phyloP scores from a whole-genome alignment of 23 tunicate species.

The Aplidium turbinatum region DNA sequence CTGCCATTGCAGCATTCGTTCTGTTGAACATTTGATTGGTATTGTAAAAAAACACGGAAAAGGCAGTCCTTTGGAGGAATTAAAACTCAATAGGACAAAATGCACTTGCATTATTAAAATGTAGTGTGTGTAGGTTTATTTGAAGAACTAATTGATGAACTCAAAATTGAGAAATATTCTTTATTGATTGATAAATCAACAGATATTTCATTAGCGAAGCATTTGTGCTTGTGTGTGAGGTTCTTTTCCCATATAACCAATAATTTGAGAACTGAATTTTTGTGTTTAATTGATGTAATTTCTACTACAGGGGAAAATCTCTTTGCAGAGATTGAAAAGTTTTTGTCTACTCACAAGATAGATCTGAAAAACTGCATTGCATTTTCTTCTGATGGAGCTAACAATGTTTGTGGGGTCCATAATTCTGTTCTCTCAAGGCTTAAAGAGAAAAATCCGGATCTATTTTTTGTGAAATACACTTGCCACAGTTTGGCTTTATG shows the following conservation, averaged over 20 bases:
- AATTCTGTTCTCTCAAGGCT: slow-evolving; percentile 16
- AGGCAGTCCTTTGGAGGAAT: slow-evolving; percentile 1
- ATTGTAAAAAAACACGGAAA: slow-evolving; percentile 17
- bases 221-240: slow-evolving; percentile 11
- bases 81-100: slow-evolving; percentile 12
- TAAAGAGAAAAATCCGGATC: neutral
- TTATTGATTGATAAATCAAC: slow-evolving; percentile 21
- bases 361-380: slow-evolving; percentile 20
- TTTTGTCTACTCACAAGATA: neutral
- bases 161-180: neutral
- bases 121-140: slow-evolving; percentile 8
- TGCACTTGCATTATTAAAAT: slow-evolving; percentile 3
- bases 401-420: slow-evolving; percentile 17
- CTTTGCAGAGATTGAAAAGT: slow-evolving; percentile 6
- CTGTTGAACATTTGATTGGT: slow-evolving; percentile 18
- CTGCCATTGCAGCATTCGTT: slow-evolving; percentile 14
- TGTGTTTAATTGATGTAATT: slow-evolving; percentile 4
- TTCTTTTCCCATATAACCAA: slow-evolving; percentile 6
- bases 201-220: slow-evolving; percentile 9
- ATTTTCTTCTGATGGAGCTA: slow-evolving; percentile 20
- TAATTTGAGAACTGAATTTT: neutral
- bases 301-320: slow-evolving; percentile 17
- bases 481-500: slow-evolving; percentile 15
- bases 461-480: slow-evolving; percentile 8
- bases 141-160: slow-evolving; percentile 13